Conservation (phyloP, 2,888 invertebrate species). For the Polymixis flavicincta region DNA sequence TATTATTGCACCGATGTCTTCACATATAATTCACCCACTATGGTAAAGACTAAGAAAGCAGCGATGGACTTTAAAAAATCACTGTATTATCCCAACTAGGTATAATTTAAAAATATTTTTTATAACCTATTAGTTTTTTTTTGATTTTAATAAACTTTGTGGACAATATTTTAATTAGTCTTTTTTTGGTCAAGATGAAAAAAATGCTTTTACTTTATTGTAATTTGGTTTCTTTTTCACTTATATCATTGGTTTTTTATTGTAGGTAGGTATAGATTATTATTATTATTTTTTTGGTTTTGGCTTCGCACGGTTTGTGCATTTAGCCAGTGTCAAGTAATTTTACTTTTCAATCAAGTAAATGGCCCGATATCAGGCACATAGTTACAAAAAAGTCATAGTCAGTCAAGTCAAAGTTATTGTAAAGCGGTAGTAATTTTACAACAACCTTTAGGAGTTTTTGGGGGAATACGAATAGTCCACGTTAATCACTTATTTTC, state of each 20-base stretch:
- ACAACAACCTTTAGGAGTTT: too few species aligned
- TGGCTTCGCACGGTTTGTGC: too few species aligned
- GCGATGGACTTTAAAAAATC: conserved; percentile 69
- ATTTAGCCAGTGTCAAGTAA: too few species aligned
- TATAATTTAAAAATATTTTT: conserved; percentile 18
- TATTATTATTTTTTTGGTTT: too few species aligned
- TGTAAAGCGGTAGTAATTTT: too few species aligned
- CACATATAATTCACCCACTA: conserved; percentile 82
- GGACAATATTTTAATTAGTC: neutral
- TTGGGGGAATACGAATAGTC: too few species aligned
- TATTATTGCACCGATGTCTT: conserved; percentile 86
- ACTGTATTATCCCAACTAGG: conserved; percentile 68
- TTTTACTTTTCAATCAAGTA: too few species aligned
- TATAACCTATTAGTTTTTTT: conserved; percentile 13
- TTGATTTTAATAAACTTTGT: conserved; percentile 36
- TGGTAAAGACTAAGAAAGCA: conserved; percentile 81
- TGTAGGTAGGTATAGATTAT: too few species aligned
- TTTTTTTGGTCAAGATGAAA: neutral
- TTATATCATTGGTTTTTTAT: neutral
- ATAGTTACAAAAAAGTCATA: too few species aligned
- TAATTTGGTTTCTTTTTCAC: neutral
- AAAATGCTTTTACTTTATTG: neutral
- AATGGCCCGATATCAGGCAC: too few species aligned
- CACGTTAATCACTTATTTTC: too few species aligned
- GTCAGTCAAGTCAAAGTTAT: too few species aligned